A percentile compares a stretch with the other conserved stretches of the same genome.
Evolutionary conservation across 2,888 invertebrate species (phyloP).

Genomic region (Byasa hedistus): DNA sequence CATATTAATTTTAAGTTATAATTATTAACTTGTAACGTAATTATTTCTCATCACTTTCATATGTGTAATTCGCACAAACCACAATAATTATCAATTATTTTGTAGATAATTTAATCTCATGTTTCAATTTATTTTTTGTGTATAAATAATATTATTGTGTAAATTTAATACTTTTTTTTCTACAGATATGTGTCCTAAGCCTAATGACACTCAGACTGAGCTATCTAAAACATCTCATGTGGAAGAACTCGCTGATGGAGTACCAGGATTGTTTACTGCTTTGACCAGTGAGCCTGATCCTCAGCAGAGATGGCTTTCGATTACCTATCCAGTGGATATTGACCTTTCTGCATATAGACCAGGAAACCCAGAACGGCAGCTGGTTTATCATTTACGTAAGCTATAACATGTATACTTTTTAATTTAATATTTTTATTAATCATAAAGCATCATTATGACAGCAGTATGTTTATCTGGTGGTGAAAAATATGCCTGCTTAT

Average conservation of each 20-base stretch:
- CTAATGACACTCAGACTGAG: slow-evolving; percentile 86
- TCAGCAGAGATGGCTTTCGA: slow-evolving; percentile 90
- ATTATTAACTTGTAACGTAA: not conserved
- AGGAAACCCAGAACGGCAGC: slow-evolving; percentile 82
- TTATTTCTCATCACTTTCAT: too few species aligned
- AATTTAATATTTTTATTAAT: not conserved
- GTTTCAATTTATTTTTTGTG: too few species aligned
- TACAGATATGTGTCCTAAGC: slow-evolving; percentile 93
- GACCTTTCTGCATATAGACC: slow-evolving; percentile 83
- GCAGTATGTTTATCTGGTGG: not conserved
- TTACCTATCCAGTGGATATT: slow-evolving; percentile 88
- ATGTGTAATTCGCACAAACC: too few species aligned
- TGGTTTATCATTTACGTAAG: slow-evolving; percentile 87
- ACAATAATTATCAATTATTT: too few species aligned
- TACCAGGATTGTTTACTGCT: slow-evolving; percentile 90
- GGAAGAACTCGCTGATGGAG: slow-evolving; percentile 89
- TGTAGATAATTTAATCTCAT: too few species aligned
- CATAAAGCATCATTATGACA: not conserved
- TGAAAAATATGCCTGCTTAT: too few species aligned
- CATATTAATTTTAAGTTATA: not conserved
- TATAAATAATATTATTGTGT: too few species aligned
- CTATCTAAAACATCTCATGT: slow-evolving; percentile 90
- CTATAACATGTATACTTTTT: slow-evolving; percentile 37
- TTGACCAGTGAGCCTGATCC: slow-evolving; percentile 89
- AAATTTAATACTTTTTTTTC: slow-evolving; percentile 31